Conservation (phyloP, 2,888 invertebrate species). For the Patella pellucida region DNA sequence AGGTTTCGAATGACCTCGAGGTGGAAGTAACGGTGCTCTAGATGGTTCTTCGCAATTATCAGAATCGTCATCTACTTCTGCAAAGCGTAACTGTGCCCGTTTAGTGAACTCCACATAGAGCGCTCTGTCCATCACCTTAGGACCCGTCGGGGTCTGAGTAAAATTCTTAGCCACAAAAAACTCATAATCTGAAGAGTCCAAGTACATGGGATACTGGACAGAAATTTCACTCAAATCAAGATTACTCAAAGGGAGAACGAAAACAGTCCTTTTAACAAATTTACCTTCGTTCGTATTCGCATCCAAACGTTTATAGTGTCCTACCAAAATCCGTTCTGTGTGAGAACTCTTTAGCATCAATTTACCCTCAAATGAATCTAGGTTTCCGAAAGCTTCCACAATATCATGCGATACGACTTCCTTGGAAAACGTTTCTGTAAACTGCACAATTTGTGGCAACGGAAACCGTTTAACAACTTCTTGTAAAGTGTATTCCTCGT, state of each 20-base stretch:
- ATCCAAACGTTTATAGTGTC: slow-evolving; percentile 18
- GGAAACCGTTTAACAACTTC: slow-evolving; percentile 17
- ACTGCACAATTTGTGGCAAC: slow-evolving; percentile 20
- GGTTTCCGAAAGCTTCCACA: slow-evolving; percentile 18
- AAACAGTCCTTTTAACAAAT: slow-evolving; percentile 15
- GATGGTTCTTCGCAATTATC: background rate
- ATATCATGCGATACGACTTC: slow-evolving; percentile 19
- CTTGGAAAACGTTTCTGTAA: slow-evolving; percentile 13
- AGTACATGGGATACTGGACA: slow-evolving; percentile 13
- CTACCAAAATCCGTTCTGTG: slow-evolving; percentile 15
- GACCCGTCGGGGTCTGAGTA: background rate
- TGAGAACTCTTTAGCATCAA: slow-evolving; percentile 11
- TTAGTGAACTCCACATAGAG: slow-evolving; percentile 19
- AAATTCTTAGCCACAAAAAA: slow-evolving; percentile 18
- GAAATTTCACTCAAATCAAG: slow-evolving; percentile 15
- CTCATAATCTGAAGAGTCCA: slow-evolving; percentile 20
- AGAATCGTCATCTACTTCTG: background rate
- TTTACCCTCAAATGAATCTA: slow-evolving; percentile 12
- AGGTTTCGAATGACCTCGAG: background rate
- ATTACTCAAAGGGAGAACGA: slow-evolving; percentile 20
- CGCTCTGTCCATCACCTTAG: slow-evolving; percentile 10
- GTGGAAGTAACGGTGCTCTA: background rate
- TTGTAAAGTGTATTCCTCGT: slow-evolving; percentile 15
- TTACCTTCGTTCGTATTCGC: background rate
- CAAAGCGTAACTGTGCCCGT: slow-evolving; percentile 9